These are phyloP conservation scores for Acanthaster planci DNA, from an alignment of 35 echinoderm and acorn worm species.

Conservation along the genomic window DNA sequence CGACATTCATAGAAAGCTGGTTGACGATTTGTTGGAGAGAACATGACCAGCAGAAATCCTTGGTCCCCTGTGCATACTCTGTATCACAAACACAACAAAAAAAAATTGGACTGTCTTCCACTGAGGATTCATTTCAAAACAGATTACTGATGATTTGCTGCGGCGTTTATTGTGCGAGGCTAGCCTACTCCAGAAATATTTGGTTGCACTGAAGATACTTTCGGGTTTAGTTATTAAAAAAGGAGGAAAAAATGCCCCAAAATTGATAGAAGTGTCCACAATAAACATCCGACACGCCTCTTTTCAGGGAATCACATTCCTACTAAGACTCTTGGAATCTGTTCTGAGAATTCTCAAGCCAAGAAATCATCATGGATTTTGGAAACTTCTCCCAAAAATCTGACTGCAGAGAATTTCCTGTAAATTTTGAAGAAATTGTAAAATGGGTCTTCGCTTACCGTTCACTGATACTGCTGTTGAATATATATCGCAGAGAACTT, in stretches of 20 bases:
- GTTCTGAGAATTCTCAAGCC: too few species aligned
- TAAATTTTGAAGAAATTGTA: not conserved
- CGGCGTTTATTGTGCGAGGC: too few species aligned
- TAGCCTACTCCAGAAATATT: too few species aligned
- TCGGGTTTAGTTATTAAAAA: too few species aligned
- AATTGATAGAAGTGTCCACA: too few species aligned
- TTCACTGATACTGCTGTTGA: conserved; percentile 84
- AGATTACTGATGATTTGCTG: too few species aligned
- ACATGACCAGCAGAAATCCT: conserved; percentile 78
- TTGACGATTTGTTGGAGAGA: conserved; percentile 49
- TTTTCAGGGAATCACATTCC: too few species aligned
- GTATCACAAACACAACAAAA: conserved; percentile 20
- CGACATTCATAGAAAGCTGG: conserved; percentile 87
- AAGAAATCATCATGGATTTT: not conserved
- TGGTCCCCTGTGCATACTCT: conserved; percentile 63
- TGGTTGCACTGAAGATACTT: too few species aligned
- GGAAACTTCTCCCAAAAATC: not conserved
- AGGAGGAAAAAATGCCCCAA: too few species aligned
- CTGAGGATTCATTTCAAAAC: not conserved
- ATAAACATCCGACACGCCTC: too few species aligned
- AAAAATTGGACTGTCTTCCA: not conserved
- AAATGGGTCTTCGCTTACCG: conserved; percentile 46
- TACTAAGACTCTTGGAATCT: too few species aligned
- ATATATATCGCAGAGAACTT: conserved; percentile 74
- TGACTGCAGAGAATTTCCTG: not conserved